These are phyloP conservation scores for Sphaerodactylus townsendi DNA, from an alignment of 2,113 vertebrate genomes.

Conservation along the genomic window DNA sequence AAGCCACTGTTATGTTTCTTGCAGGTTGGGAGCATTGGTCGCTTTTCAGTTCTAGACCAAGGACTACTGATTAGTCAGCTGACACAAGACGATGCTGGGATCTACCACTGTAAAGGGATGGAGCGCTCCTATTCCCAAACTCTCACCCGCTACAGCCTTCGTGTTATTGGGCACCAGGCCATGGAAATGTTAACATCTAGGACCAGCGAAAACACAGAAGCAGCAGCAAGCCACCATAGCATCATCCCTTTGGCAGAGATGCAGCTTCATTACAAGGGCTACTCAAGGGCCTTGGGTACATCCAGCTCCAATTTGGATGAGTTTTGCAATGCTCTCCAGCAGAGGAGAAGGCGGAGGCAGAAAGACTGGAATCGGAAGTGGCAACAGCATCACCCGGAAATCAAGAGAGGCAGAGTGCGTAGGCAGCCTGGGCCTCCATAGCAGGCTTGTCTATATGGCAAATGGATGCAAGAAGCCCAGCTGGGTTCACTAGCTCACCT, in stretches of 20 bases:
- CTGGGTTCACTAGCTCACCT: neutral
- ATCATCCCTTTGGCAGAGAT: conserved; percentile 22
- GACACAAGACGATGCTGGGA: conserved; percentile 64
- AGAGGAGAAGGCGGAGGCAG: conserved; percentile 78
- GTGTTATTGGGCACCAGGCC: conserved; percentile 70
- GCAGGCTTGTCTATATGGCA: neutral
- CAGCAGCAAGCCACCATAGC: conserved; percentile 27
- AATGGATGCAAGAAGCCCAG: no score
- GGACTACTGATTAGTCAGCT: conserved; percentile 82
- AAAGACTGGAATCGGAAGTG: conserved; percentile 77
- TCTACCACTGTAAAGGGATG: conserved; percentile 76
- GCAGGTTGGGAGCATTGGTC: conserved; percentile 64
- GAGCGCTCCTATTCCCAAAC: conserved; percentile 76
- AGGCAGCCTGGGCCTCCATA: conserved; percentile 68
- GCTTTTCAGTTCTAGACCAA: conserved; percentile 66
- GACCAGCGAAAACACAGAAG: conserved; percentile 46
- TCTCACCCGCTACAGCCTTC: conserved; percentile 74
- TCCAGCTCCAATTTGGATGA: conserved; percentile 71
- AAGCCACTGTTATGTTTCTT: neutral
- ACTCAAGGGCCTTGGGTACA: conserved; percentile 63
- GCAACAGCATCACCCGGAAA: conserved; percentile 73
- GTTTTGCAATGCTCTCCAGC: conserved; percentile 83
- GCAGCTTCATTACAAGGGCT: conserved; percentile 73
- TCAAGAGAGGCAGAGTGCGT: conserved; percentile 77
- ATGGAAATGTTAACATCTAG: conserved; percentile 32